A percentile compares a stretch with the other conserved stretches of the same genome.
These are phyloP conservation scores for Oxyura jamaicensis DNA, from an alignment of 2,113 vertebrate species.

Conservation along the genomic window DNA sequence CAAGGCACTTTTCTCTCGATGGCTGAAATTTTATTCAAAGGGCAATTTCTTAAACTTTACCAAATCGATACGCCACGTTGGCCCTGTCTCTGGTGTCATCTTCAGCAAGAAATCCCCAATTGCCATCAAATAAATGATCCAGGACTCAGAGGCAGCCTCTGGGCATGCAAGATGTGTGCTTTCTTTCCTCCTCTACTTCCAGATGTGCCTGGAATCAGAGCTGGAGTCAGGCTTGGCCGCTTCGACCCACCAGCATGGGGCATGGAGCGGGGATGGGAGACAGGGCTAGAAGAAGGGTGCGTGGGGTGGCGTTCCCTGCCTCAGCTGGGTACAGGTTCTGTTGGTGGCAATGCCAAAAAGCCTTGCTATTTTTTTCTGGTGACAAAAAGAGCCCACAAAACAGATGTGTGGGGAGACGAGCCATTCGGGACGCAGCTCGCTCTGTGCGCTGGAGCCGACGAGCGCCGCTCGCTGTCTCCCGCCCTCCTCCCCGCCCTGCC, in stretches of 20 bases:
- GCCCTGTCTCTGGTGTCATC: neutral
- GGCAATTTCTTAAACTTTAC: neutral
- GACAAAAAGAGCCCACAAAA: slow-evolving; percentile 11
- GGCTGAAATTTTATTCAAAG: neutral
- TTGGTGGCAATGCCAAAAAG: neutral
- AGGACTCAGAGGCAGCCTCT: neutral
- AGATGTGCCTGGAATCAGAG: neutral
- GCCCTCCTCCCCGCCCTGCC: neutral
- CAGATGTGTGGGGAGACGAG: neutral
- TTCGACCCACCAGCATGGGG: neutral
- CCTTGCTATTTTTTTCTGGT: slow-evolving; percentile 13
- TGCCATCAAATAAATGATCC: neutral
- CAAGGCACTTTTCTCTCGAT: neutral
- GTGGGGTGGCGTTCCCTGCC: neutral
- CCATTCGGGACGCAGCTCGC: neutral
- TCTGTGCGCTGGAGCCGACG: neutral
- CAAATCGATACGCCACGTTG: neutral
- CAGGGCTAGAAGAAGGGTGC: neutral
- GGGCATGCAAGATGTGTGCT: neutral
- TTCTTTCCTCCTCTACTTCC: neutral
- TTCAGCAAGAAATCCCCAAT: neutral
- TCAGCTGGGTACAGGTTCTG: neutral
- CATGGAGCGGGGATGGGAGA: neutral
- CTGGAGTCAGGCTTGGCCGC: neutral
- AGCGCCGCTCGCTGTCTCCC: neutral